These are phyloP conservation scores for Mastomys coucha DNA, from an alignment of 2,113 vertebrate species.

Conservation along the genomic window DNA sequence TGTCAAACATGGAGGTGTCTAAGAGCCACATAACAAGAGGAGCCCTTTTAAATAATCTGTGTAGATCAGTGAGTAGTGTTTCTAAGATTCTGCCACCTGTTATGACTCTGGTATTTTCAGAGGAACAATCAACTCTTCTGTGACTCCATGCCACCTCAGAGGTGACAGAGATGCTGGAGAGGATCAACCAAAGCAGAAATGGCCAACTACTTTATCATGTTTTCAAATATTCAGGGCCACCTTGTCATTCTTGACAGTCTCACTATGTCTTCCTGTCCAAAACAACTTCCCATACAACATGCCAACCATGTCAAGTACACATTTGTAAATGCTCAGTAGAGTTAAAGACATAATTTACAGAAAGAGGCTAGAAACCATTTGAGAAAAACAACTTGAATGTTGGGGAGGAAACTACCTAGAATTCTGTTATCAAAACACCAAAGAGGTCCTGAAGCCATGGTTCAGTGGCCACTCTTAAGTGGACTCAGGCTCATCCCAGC, in stretches of 20 bases:
- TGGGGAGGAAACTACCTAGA: not conserved
- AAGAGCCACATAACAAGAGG: not conserved
- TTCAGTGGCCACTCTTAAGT: not conserved
- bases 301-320: not conserved
- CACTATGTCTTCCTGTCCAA: not conserved
- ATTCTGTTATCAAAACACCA: not conserved
- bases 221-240: not conserved
- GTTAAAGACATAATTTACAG: constrained; percentile 24
- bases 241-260: not conserved
- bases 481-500: not conserved
- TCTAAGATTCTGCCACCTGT: not conserved
- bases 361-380: not conserved
- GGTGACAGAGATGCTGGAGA: not conserved
- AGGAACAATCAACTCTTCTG: not conserved
- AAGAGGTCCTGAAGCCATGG: not conserved
- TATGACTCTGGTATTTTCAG: not conserved
- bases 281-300: not conserved
- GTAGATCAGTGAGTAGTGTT: constrained; percentile 10
- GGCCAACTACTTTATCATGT: not conserved
- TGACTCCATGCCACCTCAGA: not conserved
- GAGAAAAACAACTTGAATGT: constrained; percentile 45
- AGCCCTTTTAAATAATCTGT: not conserved
- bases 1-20: not conserved
- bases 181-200: not conserved
- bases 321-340: not conserved